These are phyloP conservation scores for Athrips mouffetella DNA, from an alignment of 2,888 invertebrate genomes.

Conservation along the genomic window DNA sequence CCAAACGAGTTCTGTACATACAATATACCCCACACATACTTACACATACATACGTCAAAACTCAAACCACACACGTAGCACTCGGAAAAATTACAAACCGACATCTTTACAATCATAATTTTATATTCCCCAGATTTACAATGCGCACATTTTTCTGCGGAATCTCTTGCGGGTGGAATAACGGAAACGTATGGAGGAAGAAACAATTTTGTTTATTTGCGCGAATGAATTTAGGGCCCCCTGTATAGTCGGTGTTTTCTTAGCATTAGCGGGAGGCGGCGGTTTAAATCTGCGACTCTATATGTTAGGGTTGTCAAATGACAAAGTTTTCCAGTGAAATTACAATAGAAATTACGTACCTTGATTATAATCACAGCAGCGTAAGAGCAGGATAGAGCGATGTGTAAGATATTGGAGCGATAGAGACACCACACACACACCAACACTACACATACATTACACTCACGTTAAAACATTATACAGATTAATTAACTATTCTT, in stretches of 20 bases:
- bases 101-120: too few species aligned
- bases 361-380: too few species aligned
- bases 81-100: neutral
- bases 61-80: neutral
- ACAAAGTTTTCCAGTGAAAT: too few species aligned
- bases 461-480: too few species aligned
- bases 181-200: constrained; percentile 30
- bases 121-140: constrained; percentile 13
- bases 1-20: too few species aligned
- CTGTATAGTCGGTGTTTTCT: constrained; percentile 68
- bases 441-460: too few species aligned
- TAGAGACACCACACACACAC: too few species aligned
- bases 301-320: constrained; percentile 57
- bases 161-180: constrained; percentile 24
- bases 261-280: constrained; percentile 66
- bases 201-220: constrained; percentile 59
- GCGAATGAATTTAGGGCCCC: constrained; percentile 70
- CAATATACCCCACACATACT: neutral
- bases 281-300: constrained; percentile 60
- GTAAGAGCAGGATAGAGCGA: too few species aligned
- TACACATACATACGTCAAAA: neutral
- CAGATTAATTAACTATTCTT: too few species aligned
- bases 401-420: too few species aligned
- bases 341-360: too few species aligned
- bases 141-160: constrained; percentile 5